A percentile compares a stretch with the other conserved stretches of the same genome.
These are phyloP conservation scores for Leucania comma DNA, from an alignment of 2,888 invertebrate genomes.

Conservation along the genomic window DNA sequence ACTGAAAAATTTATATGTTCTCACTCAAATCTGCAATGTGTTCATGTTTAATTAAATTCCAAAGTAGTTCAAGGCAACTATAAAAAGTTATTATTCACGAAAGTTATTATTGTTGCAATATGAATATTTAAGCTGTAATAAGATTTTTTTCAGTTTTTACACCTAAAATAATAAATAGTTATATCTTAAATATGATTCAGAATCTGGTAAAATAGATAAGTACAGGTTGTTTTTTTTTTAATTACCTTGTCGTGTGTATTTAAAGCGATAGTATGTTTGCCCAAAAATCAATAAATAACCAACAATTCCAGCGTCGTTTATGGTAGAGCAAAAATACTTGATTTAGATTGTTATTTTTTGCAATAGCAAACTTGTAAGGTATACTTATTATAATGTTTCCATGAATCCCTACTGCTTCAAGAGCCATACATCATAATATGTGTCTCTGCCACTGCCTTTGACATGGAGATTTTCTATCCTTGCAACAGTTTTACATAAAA, in stretches of 20 bases:
- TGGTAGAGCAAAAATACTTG: neutral
- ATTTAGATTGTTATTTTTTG: neutral
- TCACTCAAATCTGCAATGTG: slow-evolving; percentile 25
- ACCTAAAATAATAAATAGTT: neutral
- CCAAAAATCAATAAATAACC: neutral
- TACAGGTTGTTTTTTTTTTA: neutral
- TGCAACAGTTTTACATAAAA: neutral
- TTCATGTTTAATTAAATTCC: slow-evolving; percentile 31
- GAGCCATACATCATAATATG: neutral
- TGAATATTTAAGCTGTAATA: slow-evolving; percentile 20
- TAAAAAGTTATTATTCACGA: slow-evolving; percentile 41
- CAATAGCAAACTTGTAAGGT: too few species aligned
- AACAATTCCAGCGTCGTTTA: neutral
- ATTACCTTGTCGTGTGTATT: neutral
- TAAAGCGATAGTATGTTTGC: neutral
- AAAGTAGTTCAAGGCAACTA: slow-evolving; percentile 43
- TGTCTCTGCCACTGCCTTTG: neutral
- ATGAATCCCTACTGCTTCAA: neutral
- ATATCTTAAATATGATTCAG: neutral
- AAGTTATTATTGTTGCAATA: slow-evolving; percentile 44
- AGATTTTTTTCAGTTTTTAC: slow-evolving; percentile 1
- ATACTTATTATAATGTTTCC: neutral
- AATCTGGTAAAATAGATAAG: neutral
- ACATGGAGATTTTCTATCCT: neutral
- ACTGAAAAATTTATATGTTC: slow-evolving; percentile 6